Percentiles rank a stretch among this genome's conserved stretches.
These are phyloP conservation scores for Hylia prasina DNA, from an alignment of 2,113 vertebrate genomes.

Conservation along the genomic window DNA sequence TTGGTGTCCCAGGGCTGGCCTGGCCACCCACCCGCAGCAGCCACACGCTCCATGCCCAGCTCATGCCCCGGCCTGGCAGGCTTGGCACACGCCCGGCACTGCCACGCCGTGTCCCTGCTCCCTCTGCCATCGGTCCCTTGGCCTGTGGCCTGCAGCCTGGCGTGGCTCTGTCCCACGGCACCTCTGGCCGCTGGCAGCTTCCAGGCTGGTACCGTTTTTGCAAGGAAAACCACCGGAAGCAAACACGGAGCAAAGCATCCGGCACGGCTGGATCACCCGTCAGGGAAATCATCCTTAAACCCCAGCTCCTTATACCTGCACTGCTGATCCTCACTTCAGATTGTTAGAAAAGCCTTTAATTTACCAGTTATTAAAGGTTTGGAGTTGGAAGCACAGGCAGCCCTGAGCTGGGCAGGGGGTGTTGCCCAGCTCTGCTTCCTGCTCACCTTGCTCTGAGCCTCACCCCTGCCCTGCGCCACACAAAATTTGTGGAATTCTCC, in stretches of 20 bases:
- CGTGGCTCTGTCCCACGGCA: not conserved
- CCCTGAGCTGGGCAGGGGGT: not conserved
- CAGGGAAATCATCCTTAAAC: not conserved
- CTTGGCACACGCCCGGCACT: not conserved
- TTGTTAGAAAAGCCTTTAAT: not conserved
- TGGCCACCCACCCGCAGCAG: slow-evolving; percentile 1
- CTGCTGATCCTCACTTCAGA: not conserved
- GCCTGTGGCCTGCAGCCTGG: not conserved
- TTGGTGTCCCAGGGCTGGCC: not conserved
- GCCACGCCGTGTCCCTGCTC: not conserved
- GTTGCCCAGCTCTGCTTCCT: not conserved
- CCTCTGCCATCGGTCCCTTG: slow-evolving; percentile 17
- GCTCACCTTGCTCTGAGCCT: not conserved
- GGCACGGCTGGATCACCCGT: fast-evolving
- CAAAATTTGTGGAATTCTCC: not conserved
- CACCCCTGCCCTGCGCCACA: fast-evolving
- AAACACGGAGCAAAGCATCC: not conserved
- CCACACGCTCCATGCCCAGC: not conserved
- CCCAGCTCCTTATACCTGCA: not conserved
- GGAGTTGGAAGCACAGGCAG: not conserved
- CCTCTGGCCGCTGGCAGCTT: not conserved
- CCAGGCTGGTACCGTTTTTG: not conserved
- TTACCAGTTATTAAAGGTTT: not conserved
- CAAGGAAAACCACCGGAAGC: not conserved
- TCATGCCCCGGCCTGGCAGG: not conserved